Conservation (phyloP, 2,888 invertebrate genomes). For the Chymomyza fuscimana region DNA sequence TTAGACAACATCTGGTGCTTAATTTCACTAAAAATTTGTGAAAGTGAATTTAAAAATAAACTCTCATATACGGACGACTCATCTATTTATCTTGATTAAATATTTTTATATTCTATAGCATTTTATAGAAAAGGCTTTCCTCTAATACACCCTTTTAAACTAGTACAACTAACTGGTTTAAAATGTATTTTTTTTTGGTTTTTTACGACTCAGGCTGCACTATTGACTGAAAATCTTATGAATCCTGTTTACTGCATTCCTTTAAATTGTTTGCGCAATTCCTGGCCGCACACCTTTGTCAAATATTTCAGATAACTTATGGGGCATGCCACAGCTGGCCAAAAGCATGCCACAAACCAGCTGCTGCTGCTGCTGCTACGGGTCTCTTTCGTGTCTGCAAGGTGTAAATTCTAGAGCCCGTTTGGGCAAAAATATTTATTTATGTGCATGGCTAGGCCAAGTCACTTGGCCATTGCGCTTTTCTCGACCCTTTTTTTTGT, state of each 20-base stretch:
- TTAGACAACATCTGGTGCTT: too few species aligned
- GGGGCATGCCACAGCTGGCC: conserved; percentile 58
- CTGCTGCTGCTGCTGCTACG: background rate
- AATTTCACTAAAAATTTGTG: too few species aligned
- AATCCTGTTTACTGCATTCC: conserved; percentile 23
- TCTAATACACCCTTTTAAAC: too few species aligned
- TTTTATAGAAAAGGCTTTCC: too few species aligned
- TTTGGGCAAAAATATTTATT: conserved; percentile 58
- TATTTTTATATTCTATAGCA: too few species aligned
- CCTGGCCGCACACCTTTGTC: conserved; percentile 47
- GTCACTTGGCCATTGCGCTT: conserved; percentile 11
- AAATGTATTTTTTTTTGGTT: too few species aligned
- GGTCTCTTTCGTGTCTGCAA: too few species aligned
- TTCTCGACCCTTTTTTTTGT: conserved; percentile 53
- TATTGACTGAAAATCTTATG: conserved; percentile 42
- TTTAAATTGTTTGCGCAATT: background rate
- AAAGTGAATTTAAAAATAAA: too few species aligned
- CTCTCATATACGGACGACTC: too few species aligned
- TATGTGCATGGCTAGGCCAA: conserved; percentile 36
- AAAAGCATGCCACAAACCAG: conserved; percentile 46
- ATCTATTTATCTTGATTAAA: too few species aligned
- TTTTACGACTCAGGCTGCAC: background rate
- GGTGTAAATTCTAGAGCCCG: conserved; percentile 55
- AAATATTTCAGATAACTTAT: conserved; percentile 70
- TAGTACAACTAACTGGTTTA: too few species aligned